Evolutionary conservation across 2,888 invertebrate genomes (phyloP), one percentile per base, ranked within the genome.

Genomic region (Ectemnius continuus): DNA sequence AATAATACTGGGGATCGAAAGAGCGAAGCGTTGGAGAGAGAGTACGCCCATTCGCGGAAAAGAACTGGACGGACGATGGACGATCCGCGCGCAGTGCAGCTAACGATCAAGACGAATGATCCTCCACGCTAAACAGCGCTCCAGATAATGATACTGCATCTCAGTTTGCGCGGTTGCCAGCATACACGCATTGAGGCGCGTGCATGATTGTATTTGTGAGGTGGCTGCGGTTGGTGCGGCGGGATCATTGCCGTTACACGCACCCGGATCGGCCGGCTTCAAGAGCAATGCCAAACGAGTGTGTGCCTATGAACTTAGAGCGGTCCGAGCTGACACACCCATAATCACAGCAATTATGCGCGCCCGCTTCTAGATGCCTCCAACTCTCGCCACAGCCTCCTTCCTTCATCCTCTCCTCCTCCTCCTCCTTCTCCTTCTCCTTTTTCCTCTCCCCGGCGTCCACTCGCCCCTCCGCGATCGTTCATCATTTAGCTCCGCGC

Each of bases 341-440:
- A 81, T 85, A 85, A 82, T 85, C 85, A 81, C 80, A 76, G 82
- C 84, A 84, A 84, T 84, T 85, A 85, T 74, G 84, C 82, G 78
- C 80, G 79, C 82, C 79, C 79, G 79, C 11, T 23, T 23, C 23
- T 23, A 23, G 23, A 23, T 23, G 23, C 23, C 23, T 23, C 23
- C 23, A 23, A 23, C 76, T 78, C 72, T 80, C 78, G 75, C 14
- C n/a, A 77, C 75, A 67, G 71, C 69, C 70, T 71, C 61, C 71
- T 74, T 71, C 64, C 76, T 70, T 64, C 63, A 66, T 66, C 60
- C 73, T 18, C 23, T 67, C 66, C 59, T 52, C 57, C 28, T 36
- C 23, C 57, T 58, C 23, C 45, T 16, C 23, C 20, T 20, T 2
- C 60, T 48, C 56, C 67, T 14, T 5, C 14, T 13, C 56, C 57